Evolutionary conservation across 2,797 vertebrate genomes (phyloP), one percentile per base, ranked within the genome.

Genomic region (Tapera naevia): DNA sequence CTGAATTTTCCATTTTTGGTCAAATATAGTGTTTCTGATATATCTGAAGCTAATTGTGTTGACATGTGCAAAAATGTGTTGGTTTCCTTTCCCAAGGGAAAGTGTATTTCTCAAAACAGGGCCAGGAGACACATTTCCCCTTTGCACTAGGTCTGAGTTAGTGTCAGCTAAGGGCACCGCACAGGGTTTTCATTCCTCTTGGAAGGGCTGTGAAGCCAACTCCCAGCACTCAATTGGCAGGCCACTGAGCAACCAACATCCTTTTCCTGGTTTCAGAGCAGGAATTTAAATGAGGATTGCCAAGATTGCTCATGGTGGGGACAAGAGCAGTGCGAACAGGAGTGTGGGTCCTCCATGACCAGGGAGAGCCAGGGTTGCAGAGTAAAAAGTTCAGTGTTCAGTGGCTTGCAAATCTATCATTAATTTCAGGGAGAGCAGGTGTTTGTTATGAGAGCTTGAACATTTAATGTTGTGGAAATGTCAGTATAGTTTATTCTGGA

Each of bases 231-330:
- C 41, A 17, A 9, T 0, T 13, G 45, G 24, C n/a, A 86, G 23
- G 9, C 15, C 19, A 16, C 35, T 15, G 62, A 57, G n/a, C 71
- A 69, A 19, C 66, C 25, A 32, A 25, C 22, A 11, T 18, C 24
- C 27, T 80, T 66, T 13, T 6, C 3, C 22, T 76, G 43, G 25
- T 69, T 69, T 73, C 46, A 51, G 30, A 62, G 9, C 30, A 22
- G n/a, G 72, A 45, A 33, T 39, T 56, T 35, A 43, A 73, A 46
- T 25, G 5, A 7, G 9, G 15, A 21, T 82, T 76, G 43, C 58
- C 4, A 24, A 0, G 2, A 50, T 8, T 65, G 13, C 23, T 62
- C 18, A 1, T 0, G 2, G 6, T 7, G 16, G 22, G 19, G 37
- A 22, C 2, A 2, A 33, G 35, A 80, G 27, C 9, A 39, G 23